phyloP scores from a whole-genome alignment of 2,797 vertebrate genomes.

The Pseudochirops cupreus region DNA sequence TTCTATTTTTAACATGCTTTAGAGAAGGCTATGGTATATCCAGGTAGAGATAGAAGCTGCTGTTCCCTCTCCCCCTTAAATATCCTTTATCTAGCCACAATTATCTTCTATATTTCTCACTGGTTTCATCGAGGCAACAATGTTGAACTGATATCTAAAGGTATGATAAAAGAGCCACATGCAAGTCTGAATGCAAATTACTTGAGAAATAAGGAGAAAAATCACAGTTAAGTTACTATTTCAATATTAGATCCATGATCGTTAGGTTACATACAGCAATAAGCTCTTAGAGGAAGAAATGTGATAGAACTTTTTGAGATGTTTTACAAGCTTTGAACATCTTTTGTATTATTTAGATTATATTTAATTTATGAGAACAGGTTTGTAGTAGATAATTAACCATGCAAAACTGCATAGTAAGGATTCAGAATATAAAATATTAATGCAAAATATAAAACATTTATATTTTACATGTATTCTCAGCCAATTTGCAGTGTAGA shows the following conservation, averaged over 20 bases:
- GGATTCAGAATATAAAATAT: conserved; percentile 71
- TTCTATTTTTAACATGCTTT: background rate
- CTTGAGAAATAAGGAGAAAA: conserved; percentile 64
- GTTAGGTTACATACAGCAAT: conserved; percentile 22
- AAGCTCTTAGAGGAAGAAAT: conserved; percentile 17
- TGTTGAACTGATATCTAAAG: conserved; percentile 67
- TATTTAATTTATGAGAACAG: conserved; percentile 64
- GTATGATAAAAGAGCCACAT: conserved; percentile 52
- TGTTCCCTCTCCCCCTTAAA: conserved; percentile 57
- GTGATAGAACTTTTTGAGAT: conserved; percentile 37
- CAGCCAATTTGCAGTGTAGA: background rate
- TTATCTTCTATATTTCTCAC: conserved; percentile 59
- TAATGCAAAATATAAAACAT: conserved; percentile 72
- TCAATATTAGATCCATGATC: conserved; percentile 60
- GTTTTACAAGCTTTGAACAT: conserved; percentile 70
- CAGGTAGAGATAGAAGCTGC: conserved; percentile 31
- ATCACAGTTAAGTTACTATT: conserved; percentile 59
- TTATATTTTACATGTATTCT: conserved; percentile 42
- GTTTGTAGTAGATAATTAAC: conserved; percentile 59
- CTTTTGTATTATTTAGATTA: conserved; percentile 67
- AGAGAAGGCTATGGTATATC: background rate
- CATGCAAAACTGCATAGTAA: conserved; percentile 55
- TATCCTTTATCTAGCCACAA: conserved; percentile 41
- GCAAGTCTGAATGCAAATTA: conserved; percentile 65
- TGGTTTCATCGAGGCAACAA: conserved; percentile 39